Conservation (phyloP, 2,113 vertebrate genomes). For the Tychaedon coryphoeus region DNA sequence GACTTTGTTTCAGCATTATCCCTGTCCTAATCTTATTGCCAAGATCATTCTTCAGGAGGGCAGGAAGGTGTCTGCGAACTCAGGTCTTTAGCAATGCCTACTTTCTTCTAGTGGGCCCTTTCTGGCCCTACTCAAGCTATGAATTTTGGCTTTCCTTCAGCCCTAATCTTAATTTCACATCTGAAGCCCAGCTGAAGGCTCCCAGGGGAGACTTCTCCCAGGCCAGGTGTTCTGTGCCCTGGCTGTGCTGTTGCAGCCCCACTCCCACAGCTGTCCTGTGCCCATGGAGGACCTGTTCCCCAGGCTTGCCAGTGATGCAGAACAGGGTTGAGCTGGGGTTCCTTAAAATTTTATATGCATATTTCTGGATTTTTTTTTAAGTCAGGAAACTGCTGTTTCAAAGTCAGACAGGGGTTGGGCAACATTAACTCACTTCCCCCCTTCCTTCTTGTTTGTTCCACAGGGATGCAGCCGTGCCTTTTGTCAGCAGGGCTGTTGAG, state of each 20-base stretch:
- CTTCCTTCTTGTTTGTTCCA: fast-evolving
- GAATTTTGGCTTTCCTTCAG: background rate
- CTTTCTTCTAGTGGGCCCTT: background rate
- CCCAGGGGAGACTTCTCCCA: background rate
- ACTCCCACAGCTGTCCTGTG: background rate
- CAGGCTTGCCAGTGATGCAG: fast-evolving
- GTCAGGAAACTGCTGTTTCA: background rate
- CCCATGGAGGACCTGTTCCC: fast-evolving
- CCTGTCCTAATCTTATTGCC: background rate
- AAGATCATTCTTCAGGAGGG: background rate
- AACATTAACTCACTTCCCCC: background rate
- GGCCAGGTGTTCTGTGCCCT: background rate
- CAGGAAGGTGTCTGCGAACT: background rate
- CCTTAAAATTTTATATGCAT: background rate
- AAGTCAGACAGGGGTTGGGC: background rate
- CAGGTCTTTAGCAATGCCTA: background rate
- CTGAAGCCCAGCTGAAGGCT: background rate
- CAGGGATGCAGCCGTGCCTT: fast-evolving
- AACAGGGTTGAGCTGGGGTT: background rate
- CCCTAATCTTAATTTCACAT: background rate
- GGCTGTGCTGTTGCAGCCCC: background rate
- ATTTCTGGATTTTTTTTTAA: background rate
- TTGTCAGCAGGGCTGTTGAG: background rate
- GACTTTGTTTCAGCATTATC: background rate
- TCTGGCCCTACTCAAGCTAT: background rate